Base-by-base conservation (phyloP, 2,113 vertebrate species). In the Myxocyprinus asiaticus region DNA sequence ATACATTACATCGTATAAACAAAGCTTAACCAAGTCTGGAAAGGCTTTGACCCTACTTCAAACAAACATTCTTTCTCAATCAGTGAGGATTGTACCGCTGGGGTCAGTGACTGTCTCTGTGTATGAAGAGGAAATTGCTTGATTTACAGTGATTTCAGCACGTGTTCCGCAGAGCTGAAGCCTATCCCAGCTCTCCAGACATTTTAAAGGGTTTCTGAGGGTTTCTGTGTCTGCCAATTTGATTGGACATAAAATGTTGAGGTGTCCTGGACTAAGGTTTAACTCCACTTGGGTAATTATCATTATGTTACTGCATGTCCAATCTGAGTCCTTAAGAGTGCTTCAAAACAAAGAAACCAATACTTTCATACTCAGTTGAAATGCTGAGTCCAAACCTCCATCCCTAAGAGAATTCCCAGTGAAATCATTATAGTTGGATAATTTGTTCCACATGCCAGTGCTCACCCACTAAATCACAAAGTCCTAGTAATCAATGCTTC, bases 61-160 rank as follows among this genome's bases (percentile, higher is more conserved):
- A 91, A 93, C 88, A 90, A 89, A 89, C 82, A 82, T 86, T 88
- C 90, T 88, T 85, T 84, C 85, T 87, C 90, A 93, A 92, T 92
- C 92, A 90, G 88, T 78, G 56, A 82, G 90, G 87, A 89, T 88
- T 88, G 86, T 69, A 80, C 84, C 85, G 71, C 86, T 78, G 85
- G 89, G 88, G 87, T 89, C 90, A 81, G 87, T 69, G 72, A 86
- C 86, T 89, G 91, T 87, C 89, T 89, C 87, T 87, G 82, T 83
- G 86, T 88, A 92, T 89, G 89, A 84, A 84, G 86, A 89, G 89
- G 90, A 91, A 91, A 90, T 67, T 66, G 87, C 84, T 85, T 90
- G 90, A 90, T 90, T 88, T 87, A 86, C 76, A 85, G 86, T 87
- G 90, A 91, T 90, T 89, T 89, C 87, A 67, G 66, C 58, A 67